Percentiles rank a stretch among this genome's conserved stretches.
Evolutionary conservation across 2,888 invertebrate species (phyloP).

Genomic region (Embidobia sp.): DNA sequence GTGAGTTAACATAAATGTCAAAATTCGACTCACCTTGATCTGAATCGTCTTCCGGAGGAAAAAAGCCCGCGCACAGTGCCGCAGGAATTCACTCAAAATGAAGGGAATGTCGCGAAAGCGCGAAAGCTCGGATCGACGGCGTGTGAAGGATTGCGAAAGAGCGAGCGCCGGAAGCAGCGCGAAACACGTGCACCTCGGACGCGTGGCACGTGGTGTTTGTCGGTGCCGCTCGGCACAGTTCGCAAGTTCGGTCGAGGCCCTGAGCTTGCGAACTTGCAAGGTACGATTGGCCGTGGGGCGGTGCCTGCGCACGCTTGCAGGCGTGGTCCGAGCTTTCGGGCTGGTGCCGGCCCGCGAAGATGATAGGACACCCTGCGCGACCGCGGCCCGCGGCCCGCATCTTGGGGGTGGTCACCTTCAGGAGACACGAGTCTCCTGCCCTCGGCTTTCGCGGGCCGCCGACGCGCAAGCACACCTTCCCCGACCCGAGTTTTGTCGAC

Average conservation of each 20-base stretch:
- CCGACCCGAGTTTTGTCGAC: constrained; percentile 41
- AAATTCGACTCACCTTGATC: too few species aligned
- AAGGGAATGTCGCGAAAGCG: too few species aligned
- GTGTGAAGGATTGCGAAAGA: neutral
- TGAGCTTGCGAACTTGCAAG: constrained; percentile 75
- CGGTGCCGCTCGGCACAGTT: constrained; percentile 73
- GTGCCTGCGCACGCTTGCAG: constrained; percentile 79
- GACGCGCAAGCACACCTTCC: constrained; percentile 58
- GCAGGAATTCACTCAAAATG: too few species aligned
- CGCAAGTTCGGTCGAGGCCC: constrained; percentile 71
- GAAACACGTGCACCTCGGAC: constrained; percentile 79
- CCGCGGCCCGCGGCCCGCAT: constrained; percentile 72
- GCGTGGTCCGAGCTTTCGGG: constrained; percentile 76
- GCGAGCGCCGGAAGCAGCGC: constrained; percentile 68
- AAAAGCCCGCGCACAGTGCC: too few species aligned
- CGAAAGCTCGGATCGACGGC: too few species aligned
- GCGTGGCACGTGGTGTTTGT: constrained; percentile 81
- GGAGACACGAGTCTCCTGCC: constrained; percentile 47
- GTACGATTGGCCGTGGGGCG: constrained; percentile 78
- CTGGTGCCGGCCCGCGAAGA: constrained; percentile 75
- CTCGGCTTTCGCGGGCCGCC: constrained; percentile 41
- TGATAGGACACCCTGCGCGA: constrained; percentile 75
- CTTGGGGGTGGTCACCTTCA: constrained; percentile 76
- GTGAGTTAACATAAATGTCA: too few species aligned
- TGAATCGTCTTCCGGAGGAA: too few species aligned